Evolutionary conservation across 2,113 vertebrate species (phyloP).

Genomic region (Crotalus tigris): DNA sequence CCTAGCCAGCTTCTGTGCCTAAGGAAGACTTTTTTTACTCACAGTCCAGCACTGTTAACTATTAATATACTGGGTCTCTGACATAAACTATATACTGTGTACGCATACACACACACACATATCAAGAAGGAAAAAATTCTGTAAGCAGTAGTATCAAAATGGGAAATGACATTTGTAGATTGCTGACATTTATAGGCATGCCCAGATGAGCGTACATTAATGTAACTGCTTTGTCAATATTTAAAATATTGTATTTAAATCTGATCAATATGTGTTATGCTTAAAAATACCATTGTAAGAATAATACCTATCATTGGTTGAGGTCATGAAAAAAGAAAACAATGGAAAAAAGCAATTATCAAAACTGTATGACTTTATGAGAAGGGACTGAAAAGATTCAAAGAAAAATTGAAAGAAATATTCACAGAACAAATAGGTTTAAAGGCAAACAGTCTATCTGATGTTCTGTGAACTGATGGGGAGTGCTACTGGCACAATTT

Average conservation of each 20-base stretch:
- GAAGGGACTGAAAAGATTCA: background rate
- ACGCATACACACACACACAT: background rate
- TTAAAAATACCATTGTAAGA: background rate
- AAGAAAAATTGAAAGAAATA: background rate
- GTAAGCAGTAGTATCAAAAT: background rate
- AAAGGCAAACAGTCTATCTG: background rate
- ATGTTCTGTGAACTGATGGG: background rate
- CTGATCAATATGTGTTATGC: background rate
- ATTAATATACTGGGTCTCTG: background rate
- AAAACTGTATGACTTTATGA: background rate
- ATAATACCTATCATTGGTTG: background rate
- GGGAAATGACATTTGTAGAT: background rate
- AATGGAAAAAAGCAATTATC: background rate
- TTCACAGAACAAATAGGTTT: background rate
- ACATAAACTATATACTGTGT: background rate
- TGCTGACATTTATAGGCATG: background rate
- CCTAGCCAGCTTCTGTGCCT: background rate
- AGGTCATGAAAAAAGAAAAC: background rate
- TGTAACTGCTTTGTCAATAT: background rate
- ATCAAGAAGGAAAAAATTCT: background rate
- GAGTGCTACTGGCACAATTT: background rate
- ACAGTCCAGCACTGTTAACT: background rate
- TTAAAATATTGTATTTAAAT: background rate
- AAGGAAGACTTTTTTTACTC: background rate
- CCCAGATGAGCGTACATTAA: background rate